Evolutionary conservation across 2,797 vertebrate species (phyloP).

Genomic region (Lateolabrax maculatus): DNA sequence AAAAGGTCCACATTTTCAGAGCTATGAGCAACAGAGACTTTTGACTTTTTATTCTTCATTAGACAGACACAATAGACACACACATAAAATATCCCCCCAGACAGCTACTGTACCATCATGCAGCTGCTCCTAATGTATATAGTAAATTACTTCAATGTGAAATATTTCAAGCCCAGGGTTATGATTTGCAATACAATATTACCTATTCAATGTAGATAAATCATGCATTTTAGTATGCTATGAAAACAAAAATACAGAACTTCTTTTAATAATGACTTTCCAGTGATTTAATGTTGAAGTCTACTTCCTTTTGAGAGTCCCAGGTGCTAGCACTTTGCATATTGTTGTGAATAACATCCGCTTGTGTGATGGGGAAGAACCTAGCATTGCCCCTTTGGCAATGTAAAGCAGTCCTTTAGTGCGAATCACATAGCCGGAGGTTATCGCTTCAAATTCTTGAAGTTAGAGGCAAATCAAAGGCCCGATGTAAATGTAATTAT

Average conservation of each 20-base stretch:
- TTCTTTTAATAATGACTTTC: slow-evolving; percentile 85
- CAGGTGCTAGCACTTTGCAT: slow-evolving; percentile 86
- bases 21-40: slow-evolving; percentile 51
- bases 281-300: slow-evolving; percentile 80
- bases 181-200: slow-evolving; percentile 60
- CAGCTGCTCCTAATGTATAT: slow-evolving; percentile 45
- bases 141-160: slow-evolving; percentile 63
- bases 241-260: slow-evolving; percentile 75
- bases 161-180: slow-evolving; percentile 66
- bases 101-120: slow-evolving; percentile 38
- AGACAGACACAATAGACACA: slow-evolving; percentile 33
- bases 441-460: slow-evolving; percentile 82
- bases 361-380: slow-evolving; percentile 76
- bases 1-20: slow-evolving; percentile 64
- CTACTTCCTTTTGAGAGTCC: slow-evolving; percentile 81
- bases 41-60: slow-evolving; percentile 62
- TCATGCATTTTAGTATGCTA: slow-evolving; percentile 71
- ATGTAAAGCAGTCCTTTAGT: slow-evolving; percentile 87
- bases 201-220: slow-evolving; percentile 70
- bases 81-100: slow-evolving; percentile 48
- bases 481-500: slow-evolving; percentile 69
- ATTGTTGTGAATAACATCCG: slow-evolving; percentile 87
- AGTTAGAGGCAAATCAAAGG: slow-evolving; percentile 78
- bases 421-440: slow-evolving; percentile 83
- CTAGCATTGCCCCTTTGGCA: slow-evolving; percentile 82